These are phyloP conservation scores for Hoplodrina blanda DNA, from an alignment of 2,888 invertebrate genomes.

Conservation along the genomic window DNA sequence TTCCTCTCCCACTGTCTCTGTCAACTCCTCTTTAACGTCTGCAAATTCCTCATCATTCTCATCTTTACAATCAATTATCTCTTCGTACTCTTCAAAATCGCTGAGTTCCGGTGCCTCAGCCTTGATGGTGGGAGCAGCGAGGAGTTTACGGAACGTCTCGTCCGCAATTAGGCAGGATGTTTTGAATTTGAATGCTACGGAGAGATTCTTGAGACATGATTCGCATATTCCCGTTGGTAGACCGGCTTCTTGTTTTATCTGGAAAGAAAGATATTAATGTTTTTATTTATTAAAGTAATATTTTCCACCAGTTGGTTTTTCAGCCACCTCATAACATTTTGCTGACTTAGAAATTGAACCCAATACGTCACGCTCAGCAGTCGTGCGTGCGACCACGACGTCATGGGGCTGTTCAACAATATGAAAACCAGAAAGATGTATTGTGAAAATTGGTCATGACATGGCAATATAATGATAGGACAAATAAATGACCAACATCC, in stretches of 20 bases:
- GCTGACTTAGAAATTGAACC: too few relatives aligned
- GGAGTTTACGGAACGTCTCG: constrained; percentile 63
- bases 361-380: too few relatives aligned
- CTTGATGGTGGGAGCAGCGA: constrained; percentile 57
- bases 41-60: constrained; percentile 40
- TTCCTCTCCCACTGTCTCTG: background rate
- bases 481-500: too few relatives aligned
- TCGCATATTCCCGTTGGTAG: constrained; percentile 72
- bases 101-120: constrained; percentile 49
- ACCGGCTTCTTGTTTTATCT: constrained; percentile 63
- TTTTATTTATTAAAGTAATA: too few relatives aligned
- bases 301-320: too few relatives aligned
- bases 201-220: constrained; percentile 67
- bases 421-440: too few relatives aligned
- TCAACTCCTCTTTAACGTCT: constrained; percentile 33
- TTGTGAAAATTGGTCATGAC: too few relatives aligned
- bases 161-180: constrained; percentile 69
- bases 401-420: too few relatives aligned
- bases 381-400: too few relatives aligned
- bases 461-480: too few relatives aligned
- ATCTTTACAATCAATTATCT: constrained; percentile 36
- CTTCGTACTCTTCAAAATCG: constrained; percentile 30
- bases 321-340: too few relatives aligned
- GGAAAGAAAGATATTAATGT: constrained; percentile 10
- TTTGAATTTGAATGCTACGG: constrained; percentile 74